Evolutionary conservation across 2,797 vertebrate species (phyloP).

Genomic region (Microcaecilia unicolor): DNA sequence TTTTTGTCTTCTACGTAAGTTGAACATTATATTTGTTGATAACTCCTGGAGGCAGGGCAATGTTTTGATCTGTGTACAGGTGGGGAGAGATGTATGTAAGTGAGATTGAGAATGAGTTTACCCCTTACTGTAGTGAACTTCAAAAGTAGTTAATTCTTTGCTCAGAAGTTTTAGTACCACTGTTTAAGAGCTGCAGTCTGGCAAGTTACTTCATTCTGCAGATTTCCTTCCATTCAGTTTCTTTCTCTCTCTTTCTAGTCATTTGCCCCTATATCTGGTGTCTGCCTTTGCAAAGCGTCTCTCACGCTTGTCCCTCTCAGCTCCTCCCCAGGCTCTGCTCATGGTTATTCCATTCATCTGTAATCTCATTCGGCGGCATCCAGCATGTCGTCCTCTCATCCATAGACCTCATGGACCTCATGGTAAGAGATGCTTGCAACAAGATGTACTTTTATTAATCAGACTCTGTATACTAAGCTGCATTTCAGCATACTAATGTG

Average conservation of each 20-base stretch:
- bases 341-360: constrained; percentile 84
- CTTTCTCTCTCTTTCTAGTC: constrained; percentile 46
- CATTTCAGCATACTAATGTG: no score
- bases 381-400: constrained; percentile 72
- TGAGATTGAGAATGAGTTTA: no score
- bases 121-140: no score
- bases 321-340: constrained; percentile 76
- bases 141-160: no score
- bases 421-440: constrained; percentile 43
- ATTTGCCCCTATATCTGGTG: constrained; percentile 84
- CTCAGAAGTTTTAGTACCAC: no score
- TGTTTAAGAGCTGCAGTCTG: no score
- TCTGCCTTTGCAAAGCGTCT: constrained; percentile 88
- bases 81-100: background rate
- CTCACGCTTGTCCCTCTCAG: constrained; percentile 74
- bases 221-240: no score
- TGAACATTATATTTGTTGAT: constrained; percentile 39
- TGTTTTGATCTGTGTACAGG: background rate
- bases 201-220: no score
- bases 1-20: constrained; percentile 91
- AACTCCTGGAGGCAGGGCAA: fast-evolving
- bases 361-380: constrained; percentile 87
- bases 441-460: background rate
- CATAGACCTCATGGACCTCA: constrained; percentile 61
- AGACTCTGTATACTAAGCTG: background rate